These are phyloP conservation scores for Aporrectodea caliginosa DNA, from an alignment of 1,140 invertebrate genomes.

Conservation along the genomic window DNA sequence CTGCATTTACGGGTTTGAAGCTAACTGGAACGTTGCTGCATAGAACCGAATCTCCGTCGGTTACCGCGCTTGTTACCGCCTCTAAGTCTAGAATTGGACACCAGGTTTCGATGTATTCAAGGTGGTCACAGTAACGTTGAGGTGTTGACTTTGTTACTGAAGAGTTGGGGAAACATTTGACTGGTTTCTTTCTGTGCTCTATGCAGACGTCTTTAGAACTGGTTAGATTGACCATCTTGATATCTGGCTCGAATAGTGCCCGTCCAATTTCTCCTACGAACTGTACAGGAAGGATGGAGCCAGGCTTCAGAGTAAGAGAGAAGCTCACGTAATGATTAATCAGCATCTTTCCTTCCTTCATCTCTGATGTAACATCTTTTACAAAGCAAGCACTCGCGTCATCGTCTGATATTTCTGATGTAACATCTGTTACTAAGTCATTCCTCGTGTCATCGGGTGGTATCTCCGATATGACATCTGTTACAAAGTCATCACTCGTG, in stretches of 20 bases:
- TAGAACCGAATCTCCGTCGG: constrained; percentile 35
- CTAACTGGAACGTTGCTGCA: constrained; percentile 41
- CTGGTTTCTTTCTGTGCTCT: constrained; percentile 42
- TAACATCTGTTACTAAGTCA: no score
- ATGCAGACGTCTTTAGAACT: constrained; percentile 44
- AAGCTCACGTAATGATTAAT: constrained; percentile 41
- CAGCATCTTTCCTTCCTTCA: constrained; percentile 34
- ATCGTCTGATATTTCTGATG: no score
- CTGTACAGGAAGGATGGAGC: constrained; percentile 41
- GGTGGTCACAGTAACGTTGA: not conserved
- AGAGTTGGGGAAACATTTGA: constrained; percentile 7
- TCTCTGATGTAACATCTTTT: constrained; percentile 45
- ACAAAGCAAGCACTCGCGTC: no score
- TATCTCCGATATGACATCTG: no score
- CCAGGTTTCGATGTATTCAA: constrained; percentile 43
- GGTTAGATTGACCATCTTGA: constrained; percentile 46
- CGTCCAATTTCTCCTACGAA: constrained; percentile 34
- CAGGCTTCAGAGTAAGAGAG: constrained; percentile 36
- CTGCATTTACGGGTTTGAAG: constrained; percentile 35
- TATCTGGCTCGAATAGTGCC: constrained; percentile 39
- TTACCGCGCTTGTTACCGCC: constrained; percentile 39
- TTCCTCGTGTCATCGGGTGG: no score
- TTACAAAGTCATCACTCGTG: no score
- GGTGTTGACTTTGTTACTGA: not conserved
- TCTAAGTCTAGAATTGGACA: constrained; percentile 44